These are phyloP conservation scores for Apamea sordens DNA, from an alignment of 2,888 invertebrate genomes.

Conservation along the genomic window DNA sequence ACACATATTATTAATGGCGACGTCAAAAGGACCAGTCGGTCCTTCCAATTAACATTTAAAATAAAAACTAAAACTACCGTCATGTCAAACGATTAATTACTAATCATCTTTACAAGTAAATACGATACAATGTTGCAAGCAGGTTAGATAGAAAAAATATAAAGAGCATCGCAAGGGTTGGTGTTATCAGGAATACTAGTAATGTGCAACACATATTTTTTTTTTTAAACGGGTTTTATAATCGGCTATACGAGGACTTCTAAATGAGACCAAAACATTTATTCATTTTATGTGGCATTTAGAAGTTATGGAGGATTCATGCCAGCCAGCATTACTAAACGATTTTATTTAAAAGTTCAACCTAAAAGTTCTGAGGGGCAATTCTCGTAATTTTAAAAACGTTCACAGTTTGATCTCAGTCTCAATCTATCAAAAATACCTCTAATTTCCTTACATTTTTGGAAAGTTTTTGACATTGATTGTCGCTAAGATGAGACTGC, in stretches of 20 bases:
- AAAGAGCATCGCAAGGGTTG: slow-evolving; percentile 14
- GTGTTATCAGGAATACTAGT: background rate
- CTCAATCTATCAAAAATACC: too few relatives aligned
- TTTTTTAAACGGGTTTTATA: background rate
- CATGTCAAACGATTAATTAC: slow-evolving; percentile 36
- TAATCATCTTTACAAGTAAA: slow-evolving; percentile 29
- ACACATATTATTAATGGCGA: slow-evolving; percentile 4
- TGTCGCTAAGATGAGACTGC: background rate
- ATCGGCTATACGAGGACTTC: background rate
- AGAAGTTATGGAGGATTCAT: background rate
- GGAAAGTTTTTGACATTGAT: background rate
- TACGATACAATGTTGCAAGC: slow-evolving; percentile 51
- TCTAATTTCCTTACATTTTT: background rate
- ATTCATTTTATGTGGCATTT: too few relatives aligned
- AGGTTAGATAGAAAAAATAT: background rate
- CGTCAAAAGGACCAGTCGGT: slow-evolving; percentile 14
- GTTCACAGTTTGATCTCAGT: too few relatives aligned
- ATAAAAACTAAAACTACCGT: slow-evolving; percentile 11
- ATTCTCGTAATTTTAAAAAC: too few relatives aligned
- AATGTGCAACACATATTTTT: background rate
- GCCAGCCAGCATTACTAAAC: background rate
- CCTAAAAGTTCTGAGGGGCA: background rate
- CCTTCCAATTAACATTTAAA: slow-evolving; percentile 12
- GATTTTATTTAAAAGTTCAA: background rate
- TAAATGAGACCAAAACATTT: background rate